Base-by-base conservation (phyloP, 2,113 vertebrate genomes). In the Atlantisia rogersi region DNA sequence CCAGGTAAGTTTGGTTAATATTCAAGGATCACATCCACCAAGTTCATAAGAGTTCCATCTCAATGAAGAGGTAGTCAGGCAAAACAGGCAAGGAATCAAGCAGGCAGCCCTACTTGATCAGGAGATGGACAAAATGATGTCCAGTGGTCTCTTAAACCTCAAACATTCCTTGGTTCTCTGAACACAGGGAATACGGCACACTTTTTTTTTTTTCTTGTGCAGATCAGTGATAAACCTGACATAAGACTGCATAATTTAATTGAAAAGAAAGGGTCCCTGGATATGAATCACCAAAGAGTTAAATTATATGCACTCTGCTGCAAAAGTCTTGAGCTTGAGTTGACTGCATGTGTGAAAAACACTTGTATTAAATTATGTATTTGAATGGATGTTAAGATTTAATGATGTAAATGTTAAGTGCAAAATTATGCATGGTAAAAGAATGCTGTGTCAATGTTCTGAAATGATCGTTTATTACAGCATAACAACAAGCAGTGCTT, bases 361-460 rank as follows among this genome's bases (percentile, higher is more conserved):
- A 19, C 25, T 37, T 62, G 32, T 64, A 62, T 71, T 92, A 71
- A 91, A 88, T 91, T 58, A 59, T 58, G 4, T 56, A 74, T 84
- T 91, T 86, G 39, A 91, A 91, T 64, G 29, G 91, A 88, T n/a
- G 42, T 65, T 91, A 94, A 73, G 55, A 86, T 93, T 76, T 74
- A 94, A 89, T 89, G 26, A 75, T 46, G 26, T 16, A 90, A 94
- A 84, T 86, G 59, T 50, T 56, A 93, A 81, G 53, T 78, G 26
- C 20, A 85, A 83, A 80, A 86, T 92, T 85, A 92, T 78, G 60
- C 29, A 25, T 24, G 11, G 80, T 40, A 68, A 55, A 82, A 91
- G 22, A 78, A 70, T 82, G 37, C 17, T 71, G 21, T 70, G 37
- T 60, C 68, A 92, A 31, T 22, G 56, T 82, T 50, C 28, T 58